These are phyloP conservation scores for Toxotes jaculatrix DNA, from an alignment of 2,113 vertebrate species.

Conservation along the genomic window DNA sequence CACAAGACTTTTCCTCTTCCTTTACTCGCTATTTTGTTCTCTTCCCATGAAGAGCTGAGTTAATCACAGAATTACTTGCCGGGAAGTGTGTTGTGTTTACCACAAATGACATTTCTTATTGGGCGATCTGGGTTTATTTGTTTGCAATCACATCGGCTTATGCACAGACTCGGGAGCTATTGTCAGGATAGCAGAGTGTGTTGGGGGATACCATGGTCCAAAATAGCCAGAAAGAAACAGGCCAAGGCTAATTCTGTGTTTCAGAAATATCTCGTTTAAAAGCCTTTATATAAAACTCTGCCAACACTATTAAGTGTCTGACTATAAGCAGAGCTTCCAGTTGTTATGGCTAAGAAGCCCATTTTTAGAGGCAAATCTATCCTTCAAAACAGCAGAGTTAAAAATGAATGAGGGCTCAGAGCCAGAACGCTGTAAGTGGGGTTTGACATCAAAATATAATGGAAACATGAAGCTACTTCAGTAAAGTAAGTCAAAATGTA, in stretches of 20 bases:
- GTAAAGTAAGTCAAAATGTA: conserved; percentile 7
- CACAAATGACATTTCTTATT: conserved; percentile 29
- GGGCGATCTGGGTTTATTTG: conserved; percentile 39
- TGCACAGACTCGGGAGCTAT: conserved; percentile 23
- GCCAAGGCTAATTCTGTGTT: background rate
- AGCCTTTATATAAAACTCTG: conserved; percentile 23
- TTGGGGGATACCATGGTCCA: background rate
- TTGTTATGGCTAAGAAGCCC: conserved; percentile 19
- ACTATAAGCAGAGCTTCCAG: conserved; percentile 13
- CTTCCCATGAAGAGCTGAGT: background rate
- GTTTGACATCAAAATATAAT: conserved; percentile 19
- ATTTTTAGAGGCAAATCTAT: conserved; percentile 40
- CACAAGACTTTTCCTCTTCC: background rate
- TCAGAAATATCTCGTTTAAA: conserved; percentile 30
- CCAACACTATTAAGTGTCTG: conserved; percentile 22
- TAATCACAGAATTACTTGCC: background rate
- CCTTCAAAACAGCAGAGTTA: conserved; percentile 30
- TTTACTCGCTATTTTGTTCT: background rate
- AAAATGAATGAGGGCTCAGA: conserved; percentile 36
- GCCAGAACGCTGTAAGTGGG: background rate
- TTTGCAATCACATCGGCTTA: conserved; percentile 44
- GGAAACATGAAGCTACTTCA: conserved; percentile 3
- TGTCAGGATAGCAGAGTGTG: conserved; percentile 15
- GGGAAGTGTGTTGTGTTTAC: background rate
- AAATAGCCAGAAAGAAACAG: conserved; percentile 20